phyloP scores from a whole-genome alignment of 2,797 vertebrate genomes.

The Cynopterus sphinx region DNA sequence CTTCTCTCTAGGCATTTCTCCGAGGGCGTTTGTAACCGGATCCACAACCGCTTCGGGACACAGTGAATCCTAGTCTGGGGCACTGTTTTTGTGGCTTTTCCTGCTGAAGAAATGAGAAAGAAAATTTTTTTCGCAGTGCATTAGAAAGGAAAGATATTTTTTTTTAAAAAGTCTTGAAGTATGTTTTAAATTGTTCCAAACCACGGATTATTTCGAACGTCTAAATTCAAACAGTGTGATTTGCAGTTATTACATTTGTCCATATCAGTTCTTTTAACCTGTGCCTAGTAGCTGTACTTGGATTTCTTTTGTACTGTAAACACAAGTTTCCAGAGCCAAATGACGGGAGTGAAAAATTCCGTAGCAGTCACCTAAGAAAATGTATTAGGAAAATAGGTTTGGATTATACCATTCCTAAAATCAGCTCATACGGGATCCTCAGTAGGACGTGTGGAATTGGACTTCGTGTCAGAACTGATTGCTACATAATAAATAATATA shows the following conservation, averaged over 20 bases:
- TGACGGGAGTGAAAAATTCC: neutral
- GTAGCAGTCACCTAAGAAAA: neutral
- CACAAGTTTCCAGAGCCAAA: neutral
- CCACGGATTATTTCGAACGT: neutral
- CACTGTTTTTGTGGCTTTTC: neutral
- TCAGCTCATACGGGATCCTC: neutral
- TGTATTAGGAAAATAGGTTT: slow-evolving; percentile 17
- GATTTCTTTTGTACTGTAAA: neutral
- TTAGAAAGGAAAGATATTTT: neutral
- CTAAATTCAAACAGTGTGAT: neutral
- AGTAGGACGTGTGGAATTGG: slow-evolving; percentile 26
- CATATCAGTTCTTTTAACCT: neutral
- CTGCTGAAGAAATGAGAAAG: neutral
- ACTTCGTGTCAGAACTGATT: slow-evolving; percentile 57
- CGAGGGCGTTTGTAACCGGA: neutral
- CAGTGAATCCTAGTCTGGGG: neutral
- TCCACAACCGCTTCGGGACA: neutral
- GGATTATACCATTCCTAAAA: slow-evolving; percentile 30
- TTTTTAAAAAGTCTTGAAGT: neutral
- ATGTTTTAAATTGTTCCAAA: slow-evolving; percentile 13
- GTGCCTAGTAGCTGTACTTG: neutral
- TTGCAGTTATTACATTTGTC: neutral
- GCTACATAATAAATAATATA: slow-evolving; percentile 61
- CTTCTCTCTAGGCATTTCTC: neutral
- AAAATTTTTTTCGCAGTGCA: neutral